Evolutionary conservation across 2,888 invertebrate species (phyloP), one percentile per base, ranked within the genome.

Genomic region (Euproctis similis): DNA sequence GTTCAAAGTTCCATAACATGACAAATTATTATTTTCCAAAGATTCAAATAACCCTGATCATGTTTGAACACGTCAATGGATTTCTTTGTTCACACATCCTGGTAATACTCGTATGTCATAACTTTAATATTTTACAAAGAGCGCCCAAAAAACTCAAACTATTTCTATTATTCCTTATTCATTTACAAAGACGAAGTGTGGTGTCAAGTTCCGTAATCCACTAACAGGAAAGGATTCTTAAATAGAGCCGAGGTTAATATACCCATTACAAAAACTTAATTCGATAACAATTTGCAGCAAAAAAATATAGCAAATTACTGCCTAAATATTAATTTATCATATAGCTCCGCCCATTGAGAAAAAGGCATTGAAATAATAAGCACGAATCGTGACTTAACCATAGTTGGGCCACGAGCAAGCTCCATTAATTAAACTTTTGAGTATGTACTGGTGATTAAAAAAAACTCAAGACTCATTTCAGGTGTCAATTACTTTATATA

Each of bases 301-400:
- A 72, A n/a, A 73, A 71, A 66, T 53, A 37, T 42, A 58, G 60
- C 67, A 66, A 70, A 74, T 74, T 70, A 64, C 68, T 42, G 55
- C 55, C 62, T 71, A 63, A 72, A 58, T 59, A 61, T 64, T 61
- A 71, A 74, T 70, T 63, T 59, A 70, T 65, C 59, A 65, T 36
- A 35, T 41, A 36, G 50, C 66, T 42, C 62, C 73, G 74, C 77
- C 76, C 43, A 52, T 53, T 49, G 46, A 56, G 51, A 45, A 51
- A 55, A 21, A 47, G 52, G 49, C 46, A 52, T 53, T 48, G 32
- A 38, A 53, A 52, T 55, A 57, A 52, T 49, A 52, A 53, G 45
- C 24, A 16, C 13, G 21, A 53, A 50, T 68, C 65, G 70, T 67
- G 71, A 66, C 63, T 46, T 40, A 29, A 12, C 23, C 41, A 31